These are phyloP conservation scores for Bombus vancouverensis DNA, from an alignment of 1,140 invertebrate genomes.

Conservation along the genomic window DNA sequence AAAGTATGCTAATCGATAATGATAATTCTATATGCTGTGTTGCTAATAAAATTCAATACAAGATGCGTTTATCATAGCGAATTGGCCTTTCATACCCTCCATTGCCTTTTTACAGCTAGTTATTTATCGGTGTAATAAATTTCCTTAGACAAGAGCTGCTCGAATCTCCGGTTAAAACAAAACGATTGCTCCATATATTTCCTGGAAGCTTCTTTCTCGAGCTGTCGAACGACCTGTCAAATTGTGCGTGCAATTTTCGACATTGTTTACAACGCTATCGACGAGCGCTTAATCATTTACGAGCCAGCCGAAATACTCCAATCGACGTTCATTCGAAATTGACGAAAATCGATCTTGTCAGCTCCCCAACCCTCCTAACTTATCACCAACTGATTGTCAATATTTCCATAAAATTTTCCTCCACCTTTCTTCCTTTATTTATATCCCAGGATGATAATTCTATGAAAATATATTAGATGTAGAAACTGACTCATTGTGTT, in stretches of 20 bases:
- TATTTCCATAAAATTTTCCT: conserved; percentile 18
- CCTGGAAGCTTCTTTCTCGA: neutral
- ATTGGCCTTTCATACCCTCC: neutral
- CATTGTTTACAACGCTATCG: conserved; percentile 43
- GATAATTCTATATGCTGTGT: too few relatives aligned
- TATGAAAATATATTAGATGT: too few relatives aligned
- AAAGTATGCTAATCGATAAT: too few relatives aligned
- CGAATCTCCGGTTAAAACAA: neutral
- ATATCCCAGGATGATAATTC: neutral
- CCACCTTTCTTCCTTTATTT: neutral
- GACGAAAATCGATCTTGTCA: conserved; percentile 56
- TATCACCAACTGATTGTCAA: neutral
- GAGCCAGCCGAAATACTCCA: conserved; percentile 51
- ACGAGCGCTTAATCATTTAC: conserved; percentile 59
- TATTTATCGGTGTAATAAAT: conserved; percentile 25
- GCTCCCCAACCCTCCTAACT: neutral
- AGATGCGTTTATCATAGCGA: neutral
- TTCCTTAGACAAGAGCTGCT: neutral
- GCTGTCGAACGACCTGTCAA: conserved; percentile 18
- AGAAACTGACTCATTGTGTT: too few relatives aligned
- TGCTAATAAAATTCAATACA: neutral
- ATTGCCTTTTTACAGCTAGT: neutral
- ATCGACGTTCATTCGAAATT: conserved; percentile 60
- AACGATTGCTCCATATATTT: neutral
- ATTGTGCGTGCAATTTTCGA: conserved; percentile 35